Base-by-base conservation (phyloP, 2,797 vertebrate genomes). In the Poecile montanus region DNA sequence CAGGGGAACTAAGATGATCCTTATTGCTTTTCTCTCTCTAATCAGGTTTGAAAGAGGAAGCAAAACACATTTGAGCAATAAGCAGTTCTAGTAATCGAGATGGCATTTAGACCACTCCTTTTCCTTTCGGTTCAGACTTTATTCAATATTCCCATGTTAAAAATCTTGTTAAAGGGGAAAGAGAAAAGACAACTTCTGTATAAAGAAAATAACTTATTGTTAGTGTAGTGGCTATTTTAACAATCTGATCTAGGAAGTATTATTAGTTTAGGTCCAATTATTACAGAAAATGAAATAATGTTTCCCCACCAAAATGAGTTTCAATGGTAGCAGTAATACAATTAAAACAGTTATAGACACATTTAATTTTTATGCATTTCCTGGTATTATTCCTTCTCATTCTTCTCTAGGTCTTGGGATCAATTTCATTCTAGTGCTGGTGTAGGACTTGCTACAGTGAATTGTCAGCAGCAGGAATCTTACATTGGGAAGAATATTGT, bases 1-100 rank as follows among this genome's bases (percentile, higher is more conserved):
- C 42, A 47, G 32, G 15, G 45, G 45, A 92, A 25, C 15, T 42
- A 85, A 85, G 19, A 51, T 74, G 68, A 82, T 25, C 29, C 10
- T 71, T 76, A 71, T 30, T 82, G 57, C 38, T 67, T 83, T 71
- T 80, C 67, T 60, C 14, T 66, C 30, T 45, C 17, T 88, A 87
- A 91, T 72, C 72, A 57, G 61, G 11, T 94, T 87, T 61, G 42
- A 79, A 92, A 92, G 32, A 91, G 32, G n/a, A 62, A 93, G 23
- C 9, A 73, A 80, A 91, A 45, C 16, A 62, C 3, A 2, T 73
- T 58, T 60, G 16, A 83, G 29, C 12, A 85, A 89, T 71, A 94
- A 76, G 19, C 7, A 63, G 11, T 5, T 88, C 23, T 13, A 77
- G 21, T 23, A 74, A 54, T 40, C 2, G 32, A 61, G 27, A 47